A percentile compares a stretch with the other conserved stretches of the same genome.
These are phyloP conservation scores for Maconellicoccus hirsutus DNA, from an alignment of 1,140 invertebrate species.

Conservation along the genomic window DNA sequence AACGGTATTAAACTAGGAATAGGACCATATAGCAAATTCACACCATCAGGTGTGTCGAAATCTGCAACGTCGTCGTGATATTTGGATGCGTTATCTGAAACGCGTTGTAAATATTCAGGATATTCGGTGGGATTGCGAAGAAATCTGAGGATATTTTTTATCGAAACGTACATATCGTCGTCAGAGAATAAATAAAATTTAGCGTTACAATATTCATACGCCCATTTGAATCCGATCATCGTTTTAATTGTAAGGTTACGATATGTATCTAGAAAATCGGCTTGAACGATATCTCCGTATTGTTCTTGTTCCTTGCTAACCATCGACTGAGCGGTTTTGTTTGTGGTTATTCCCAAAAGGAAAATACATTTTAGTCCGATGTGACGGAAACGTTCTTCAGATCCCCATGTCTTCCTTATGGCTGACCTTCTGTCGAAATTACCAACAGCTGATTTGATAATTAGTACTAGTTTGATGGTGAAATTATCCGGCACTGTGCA, in stretches of 20 bases:
- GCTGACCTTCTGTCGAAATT: constrained; percentile 54
- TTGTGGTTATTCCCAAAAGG: constrained; percentile 48
- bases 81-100: constrained; percentile 29
- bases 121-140: constrained; percentile 57
- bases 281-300: constrained; percentile 69
- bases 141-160: constrained; percentile 70
- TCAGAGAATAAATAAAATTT: constrained; percentile 81
- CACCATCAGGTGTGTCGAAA: constrained; percentile 48
- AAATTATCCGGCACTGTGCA: constrained; percentile 33
- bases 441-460: constrained; percentile 71
- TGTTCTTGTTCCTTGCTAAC: constrained; percentile 51
- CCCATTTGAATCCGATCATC: constrained; percentile 77
- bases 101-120: constrained; percentile 47
- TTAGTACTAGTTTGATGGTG: constrained; percentile 48
- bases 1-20: constrained; percentile 55
- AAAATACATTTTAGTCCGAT: constrained; percentile 68
- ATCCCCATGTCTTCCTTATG: constrained; percentile 76
- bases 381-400: constrained; percentile 60
- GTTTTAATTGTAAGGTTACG: constrained; percentile 93
- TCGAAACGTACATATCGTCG: constrained; percentile 85
- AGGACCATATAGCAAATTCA: constrained; percentile 61
- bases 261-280: constrained; percentile 69
- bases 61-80: constrained; percentile 39
- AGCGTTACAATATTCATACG: constrained; percentile 59
- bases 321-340: constrained; percentile 35